A percentile compares a stretch with the other conserved stretches of the same genome.
Conservation (phyloP, 1,140 invertebrate species). For the Lasioglossum baleicum region DNA sequence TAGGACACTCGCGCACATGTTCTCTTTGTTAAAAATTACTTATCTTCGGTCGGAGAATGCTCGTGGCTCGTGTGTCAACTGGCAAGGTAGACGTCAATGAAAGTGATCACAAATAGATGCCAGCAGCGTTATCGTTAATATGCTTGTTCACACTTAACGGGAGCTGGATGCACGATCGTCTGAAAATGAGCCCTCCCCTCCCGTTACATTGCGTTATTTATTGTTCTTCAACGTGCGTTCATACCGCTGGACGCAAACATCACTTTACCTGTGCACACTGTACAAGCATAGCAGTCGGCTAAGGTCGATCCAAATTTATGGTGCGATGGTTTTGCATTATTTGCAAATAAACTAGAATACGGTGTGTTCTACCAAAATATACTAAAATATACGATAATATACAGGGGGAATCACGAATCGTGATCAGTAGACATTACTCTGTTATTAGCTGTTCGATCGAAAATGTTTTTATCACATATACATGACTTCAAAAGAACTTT, state of each 20-base stretch:
- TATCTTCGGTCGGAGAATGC: not conserved
- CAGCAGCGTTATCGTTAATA: constrained; percentile 8
- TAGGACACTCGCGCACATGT: not conserved
- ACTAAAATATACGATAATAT: too few species aligned
- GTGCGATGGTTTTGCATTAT: not conserved
- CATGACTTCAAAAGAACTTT: too few species aligned
- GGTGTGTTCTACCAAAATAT: too few species aligned
- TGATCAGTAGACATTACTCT: too few species aligned
- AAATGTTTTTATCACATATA: too few species aligned
- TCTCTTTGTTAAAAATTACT: not conserved
- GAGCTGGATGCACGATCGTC: constrained; percentile 5
- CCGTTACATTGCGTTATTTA: constrained; percentile 20
- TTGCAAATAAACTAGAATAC: too few species aligned
- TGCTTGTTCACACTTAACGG: constrained; percentile 11
- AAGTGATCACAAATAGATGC: constrained; percentile 10
- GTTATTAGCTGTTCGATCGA: too few species aligned
- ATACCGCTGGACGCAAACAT: not conserved
- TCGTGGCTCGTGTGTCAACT: not conserved
- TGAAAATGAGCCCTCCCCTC: not conserved
- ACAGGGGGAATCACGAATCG: too few species aligned
- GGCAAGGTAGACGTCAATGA: not conserved
- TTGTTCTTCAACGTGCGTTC: not conserved
- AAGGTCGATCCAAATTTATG: not conserved
- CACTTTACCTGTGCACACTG: not conserved
- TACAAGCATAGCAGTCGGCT: not conserved